Base-by-base conservation (phyloP, 2,113 vertebrate genomes). In the Trochalopteron elliotii region DNA sequence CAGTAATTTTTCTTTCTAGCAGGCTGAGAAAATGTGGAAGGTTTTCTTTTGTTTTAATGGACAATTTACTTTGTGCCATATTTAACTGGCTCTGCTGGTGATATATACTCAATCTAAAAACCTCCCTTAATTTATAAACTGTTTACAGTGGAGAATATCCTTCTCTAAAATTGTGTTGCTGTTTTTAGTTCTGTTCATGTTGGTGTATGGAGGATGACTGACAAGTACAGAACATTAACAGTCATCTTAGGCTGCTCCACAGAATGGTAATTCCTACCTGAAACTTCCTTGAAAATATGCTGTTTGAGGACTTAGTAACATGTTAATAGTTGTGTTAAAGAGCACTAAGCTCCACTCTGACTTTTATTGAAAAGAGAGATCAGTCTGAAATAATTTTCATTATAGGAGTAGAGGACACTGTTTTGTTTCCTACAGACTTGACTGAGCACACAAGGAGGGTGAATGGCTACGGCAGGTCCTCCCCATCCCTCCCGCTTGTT, bases 101-200 rank as follows among this genome's bases (percentile, higher is more conserved):
- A 71, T 72, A 13, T 28, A 39, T 20, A 61, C 25, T 21, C 16
- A 42, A 20, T 44, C 20, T 63, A 30, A 80, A 89, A 84, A 65
- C 24, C 5, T 0, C 5, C 6, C 39, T 77, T 50, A 35, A 70
- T 80, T 76, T 94, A 56, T 90, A 56, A 90, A 83, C 15, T 55
- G 67, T 77, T 93, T 79, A 77, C 42, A 39, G 24, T 88, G 44
- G 52, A 88, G 39, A 92, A 67, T 76, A 72, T 83, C 30, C 63
- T 95, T 89, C 39, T 95, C 44, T 55, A 83, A 74, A 91, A 61
- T 33, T 15, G 6, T 35, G 24, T 55, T 72, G 20, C 79, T 95
- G 3, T 72, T 96, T 94, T 93, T 94, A 94, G 57, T 49, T 87
- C 50, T 96, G 63, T 78, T 76, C 74, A 30, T 44, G 10, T 80